phyloP scores from a whole-genome alignment of 2,888 invertebrate genomes.

The Cryptocephalus primarius region DNA sequence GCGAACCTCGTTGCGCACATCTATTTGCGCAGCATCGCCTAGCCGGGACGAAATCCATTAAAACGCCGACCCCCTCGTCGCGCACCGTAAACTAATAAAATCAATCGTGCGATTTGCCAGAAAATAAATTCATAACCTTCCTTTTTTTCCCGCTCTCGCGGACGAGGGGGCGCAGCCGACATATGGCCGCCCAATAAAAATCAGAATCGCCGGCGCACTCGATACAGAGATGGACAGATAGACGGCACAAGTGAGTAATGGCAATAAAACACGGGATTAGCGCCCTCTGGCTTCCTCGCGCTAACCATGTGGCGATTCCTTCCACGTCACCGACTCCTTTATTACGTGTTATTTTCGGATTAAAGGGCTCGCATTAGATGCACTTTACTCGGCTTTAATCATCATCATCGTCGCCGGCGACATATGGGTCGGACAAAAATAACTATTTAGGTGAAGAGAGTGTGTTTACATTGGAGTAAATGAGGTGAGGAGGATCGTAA shows the following conservation, averaged over 20 bases:
- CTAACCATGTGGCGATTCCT: slow-evolving; percentile 34
- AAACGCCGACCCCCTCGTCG: no score
- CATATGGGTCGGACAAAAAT: slow-evolving; percentile 10
- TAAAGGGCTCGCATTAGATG: slow-evolving; percentile 18
- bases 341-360: slow-evolving; percentile 24
- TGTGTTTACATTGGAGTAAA: slow-evolving; percentile 6
- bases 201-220: no score
- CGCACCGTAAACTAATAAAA: no score
- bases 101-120: no score
- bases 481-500: slow-evolving; percentile 6
- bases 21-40: no score
- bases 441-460: slow-evolving; percentile 5
- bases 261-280: slow-evolving; percentile 17
- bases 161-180: neutral
- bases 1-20: no score
- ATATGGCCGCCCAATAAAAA: neutral
- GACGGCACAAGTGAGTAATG: neutral
- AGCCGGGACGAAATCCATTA: no score
- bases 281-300: slow-evolving; percentile 16
- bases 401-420: slow-evolving; percentile 2
- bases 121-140: no score
- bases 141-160: no score
- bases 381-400: slow-evolving; percentile 16
- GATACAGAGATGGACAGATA: no score
- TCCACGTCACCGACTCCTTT: slow-evolving; percentile 30